These are phyloP conservation scores for Papilio dardanus DNA, from an alignment of 1,140 invertebrate genomes.

Conservation along the genomic window DNA sequence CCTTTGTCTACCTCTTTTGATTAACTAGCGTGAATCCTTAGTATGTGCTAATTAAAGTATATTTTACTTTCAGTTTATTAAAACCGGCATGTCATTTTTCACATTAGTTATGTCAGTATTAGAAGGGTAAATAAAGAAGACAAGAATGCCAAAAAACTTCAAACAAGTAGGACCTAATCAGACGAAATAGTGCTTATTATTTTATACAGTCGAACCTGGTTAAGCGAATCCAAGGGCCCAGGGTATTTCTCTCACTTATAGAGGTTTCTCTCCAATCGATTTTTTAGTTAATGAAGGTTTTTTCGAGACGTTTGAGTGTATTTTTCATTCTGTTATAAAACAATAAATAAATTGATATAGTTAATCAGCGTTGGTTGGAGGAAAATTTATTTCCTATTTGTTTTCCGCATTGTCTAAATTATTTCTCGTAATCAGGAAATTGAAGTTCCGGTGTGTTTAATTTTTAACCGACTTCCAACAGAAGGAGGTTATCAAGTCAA, in stretches of 20 bases:
- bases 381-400: constrained; percentile 25
- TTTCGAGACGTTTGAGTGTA: too few relatives aligned
- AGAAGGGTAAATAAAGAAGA: constrained; percentile 48
- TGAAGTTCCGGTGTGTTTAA: constrained; percentile 6
- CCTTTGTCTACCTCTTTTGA: neutral
- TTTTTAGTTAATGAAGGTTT: too few relatives aligned
- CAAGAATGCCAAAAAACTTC: constrained; percentile 8
- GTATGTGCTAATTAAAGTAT: constrained; percentile 19
- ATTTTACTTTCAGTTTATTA: constrained; percentile 65
- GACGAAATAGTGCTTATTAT: too few relatives aligned
- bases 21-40: neutral
- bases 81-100: constrained; percentile 72
- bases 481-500: too few relatives aligned
- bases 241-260: too few relatives aligned
- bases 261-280: too few relatives aligned
- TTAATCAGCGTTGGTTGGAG: neutral
- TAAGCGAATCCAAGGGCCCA: too few relatives aligned
- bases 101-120: constrained; percentile 72
- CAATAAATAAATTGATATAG: neutral
- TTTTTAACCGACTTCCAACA: too few relatives aligned
- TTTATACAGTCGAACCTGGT: too few relatives aligned
- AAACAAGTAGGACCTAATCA: too few relatives aligned
- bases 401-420: neutral
- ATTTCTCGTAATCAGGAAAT: neutral
- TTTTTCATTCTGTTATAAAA: neutral